Percentiles rank a stretch among this genome's conserved stretches.
These are phyloP conservation scores for Pangasius krempfi DNA, from an alignment of 2,797 vertebrate genomes.

Conservation along the genomic window DNA sequence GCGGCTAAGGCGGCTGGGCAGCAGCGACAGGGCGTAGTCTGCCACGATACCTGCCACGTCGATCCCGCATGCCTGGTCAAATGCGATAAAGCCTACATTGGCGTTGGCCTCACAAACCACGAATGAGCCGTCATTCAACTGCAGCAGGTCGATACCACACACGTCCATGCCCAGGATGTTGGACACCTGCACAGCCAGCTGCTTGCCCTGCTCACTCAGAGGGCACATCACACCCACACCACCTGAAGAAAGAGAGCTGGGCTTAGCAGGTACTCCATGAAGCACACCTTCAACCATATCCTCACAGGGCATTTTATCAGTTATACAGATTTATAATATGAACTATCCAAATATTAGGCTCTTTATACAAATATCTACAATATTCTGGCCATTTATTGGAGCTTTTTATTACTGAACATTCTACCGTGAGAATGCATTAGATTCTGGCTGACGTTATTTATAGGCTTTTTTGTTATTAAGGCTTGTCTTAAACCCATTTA, in stretches of 20 bases:
- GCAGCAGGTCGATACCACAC: slow-evolving; percentile 89
- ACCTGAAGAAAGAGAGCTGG: slow-evolving; percentile 67
- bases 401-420: not conserved
- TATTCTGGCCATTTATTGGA: not conserved
- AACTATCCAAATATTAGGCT: not conserved
- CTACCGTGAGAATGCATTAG: not conserved
- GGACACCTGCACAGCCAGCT: slow-evolving; percentile 89
- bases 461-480: not conserved
- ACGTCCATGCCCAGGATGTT: slow-evolving; percentile 93
- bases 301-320: not conserved
- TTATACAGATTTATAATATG: not conserved
- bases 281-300: not conserved
- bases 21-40: slow-evolving; percentile 87
- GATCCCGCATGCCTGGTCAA: slow-evolving; percentile 89
- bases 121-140: slow-evolving; percentile 87
- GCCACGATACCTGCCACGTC: slow-evolving; percentile 88
- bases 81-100: slow-evolving; percentile 90
- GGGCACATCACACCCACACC: slow-evolving; percentile 90
- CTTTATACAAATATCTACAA: not conserved
- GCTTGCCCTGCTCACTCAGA: slow-evolving; percentile 87
- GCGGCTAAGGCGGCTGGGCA: slow-evolving; percentile 82
- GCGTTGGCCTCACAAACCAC: slow-evolving; percentile 91
- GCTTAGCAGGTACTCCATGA: not conserved
- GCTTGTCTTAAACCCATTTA: not conserved
- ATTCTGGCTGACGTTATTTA: not conserved